Evolutionary conservation across 2,113 vertebrate species (phyloP), one percentile per base, ranked within the genome.

Genomic region (Lepidothrix coronata): DNA sequence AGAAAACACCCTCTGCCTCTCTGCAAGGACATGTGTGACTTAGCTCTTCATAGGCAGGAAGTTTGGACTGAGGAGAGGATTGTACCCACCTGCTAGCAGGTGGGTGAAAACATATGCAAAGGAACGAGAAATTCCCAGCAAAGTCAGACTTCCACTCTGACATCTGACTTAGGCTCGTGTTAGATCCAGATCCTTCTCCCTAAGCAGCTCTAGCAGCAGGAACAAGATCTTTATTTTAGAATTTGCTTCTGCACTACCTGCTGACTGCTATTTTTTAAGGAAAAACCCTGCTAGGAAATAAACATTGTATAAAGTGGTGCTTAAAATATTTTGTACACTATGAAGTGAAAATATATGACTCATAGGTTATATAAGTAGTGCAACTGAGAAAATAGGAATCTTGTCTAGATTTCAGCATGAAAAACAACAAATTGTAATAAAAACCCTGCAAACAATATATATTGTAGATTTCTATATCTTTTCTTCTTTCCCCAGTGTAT

Each of bases 261-360:
- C 70, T 74, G 91, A 33, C 39, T 65, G 58, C n/a, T 80, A 51
- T 81, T 88, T 97, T 93, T 72, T 76, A 96, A 93, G 67, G 78
- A 90, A 77, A 95, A 96, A 67, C 52, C 35, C 74, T 65, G 33
- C 81, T 84, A 91, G 74, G 91, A 81, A 95, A 74, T 90, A 92
- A 95, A 85, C 44, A 54, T 57, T 58, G 55, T 91, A 95, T 52
- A 80, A 97, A 95, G 41, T 37, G 46, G 74, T 85, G 89, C 88
- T 94, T 93, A 95, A 93, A 95, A 90, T 90, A 94, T 93, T 96
- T 92, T 61, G 59, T 86, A 65, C 68, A 41, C 78, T 95, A 23
- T 84, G 75, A 89, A 96, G 89, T 44, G 52, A 87, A 96, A 95
- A 89, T 78, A 24, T 73, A 3, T 97, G 96, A 95, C 43, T 97